A percentile compares a stretch with the other conserved stretches of the same genome.
phyloP scores from a whole-genome alignment of 2,888 invertebrate species.

The Drosophila anomelani region DNA sequence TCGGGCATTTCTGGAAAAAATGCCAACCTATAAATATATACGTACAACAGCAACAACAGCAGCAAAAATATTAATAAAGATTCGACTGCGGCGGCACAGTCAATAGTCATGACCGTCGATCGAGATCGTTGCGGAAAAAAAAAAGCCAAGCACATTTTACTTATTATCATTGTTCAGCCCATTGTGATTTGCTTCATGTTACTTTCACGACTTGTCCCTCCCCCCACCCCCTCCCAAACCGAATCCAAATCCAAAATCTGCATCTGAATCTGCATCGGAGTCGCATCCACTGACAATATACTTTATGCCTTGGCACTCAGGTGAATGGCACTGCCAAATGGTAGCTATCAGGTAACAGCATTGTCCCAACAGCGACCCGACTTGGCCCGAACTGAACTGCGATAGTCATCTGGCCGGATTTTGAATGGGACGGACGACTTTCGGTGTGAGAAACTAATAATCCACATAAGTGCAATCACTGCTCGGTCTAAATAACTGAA shows the following conservation, averaged over 20 bases:
- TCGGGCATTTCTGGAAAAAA: slow-evolving; percentile 58
- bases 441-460: slow-evolving; percentile 43
- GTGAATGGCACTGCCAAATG: slow-evolving; percentile 68
- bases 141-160: slow-evolving; percentile 47
- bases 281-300: slow-evolving; percentile 59
- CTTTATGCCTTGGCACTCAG: slow-evolving; percentile 48
- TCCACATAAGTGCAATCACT: slow-evolving; percentile 19
- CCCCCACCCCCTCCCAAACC: not conserved
- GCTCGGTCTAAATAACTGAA: not conserved
- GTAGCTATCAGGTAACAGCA: slow-evolving; percentile 63
- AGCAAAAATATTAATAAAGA: slow-evolving; percentile 68
- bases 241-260: slow-evolving; percentile 9
- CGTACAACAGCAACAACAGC: slow-evolving; percentile 5
- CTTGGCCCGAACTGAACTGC: slow-evolving; percentile 35
- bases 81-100: slow-evolving; percentile 20
- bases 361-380: slow-evolving; percentile 35
- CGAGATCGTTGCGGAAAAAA: slow-evolving; percentile 39
- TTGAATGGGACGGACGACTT: not conserved
- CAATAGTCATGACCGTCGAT: slow-evolving; percentile 66
- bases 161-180: slow-evolving; percentile 51
- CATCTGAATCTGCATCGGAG: slow-evolving; percentile 15
- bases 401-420: slow-evolving; percentile 31
- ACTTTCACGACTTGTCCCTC: slow-evolving; percentile 67
- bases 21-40: slow-evolving; percentile 31
- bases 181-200: slow-evolving; percentile 64